phyloP scores from a whole-genome alignment of 2,888 invertebrate genomes.

The Perizoma flavofasciatum region DNA sequence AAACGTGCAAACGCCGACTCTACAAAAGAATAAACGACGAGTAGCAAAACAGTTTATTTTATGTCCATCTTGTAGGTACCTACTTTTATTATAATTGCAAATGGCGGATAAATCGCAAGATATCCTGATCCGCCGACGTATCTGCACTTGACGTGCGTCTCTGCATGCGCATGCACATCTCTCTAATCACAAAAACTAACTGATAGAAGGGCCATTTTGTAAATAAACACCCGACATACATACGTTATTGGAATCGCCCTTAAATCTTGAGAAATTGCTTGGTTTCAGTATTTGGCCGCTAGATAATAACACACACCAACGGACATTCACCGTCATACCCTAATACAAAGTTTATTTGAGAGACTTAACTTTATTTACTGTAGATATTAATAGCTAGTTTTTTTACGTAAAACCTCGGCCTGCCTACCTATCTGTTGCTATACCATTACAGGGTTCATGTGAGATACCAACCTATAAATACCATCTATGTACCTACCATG shows the following conservation, averaged over 20 bases:
- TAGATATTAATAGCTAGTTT: no score
- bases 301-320: no score
- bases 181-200: conserved; percentile 43
- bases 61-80: conserved; percentile 32
- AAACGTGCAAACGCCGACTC: background rate
- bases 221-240: background rate
- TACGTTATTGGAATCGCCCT: no score
- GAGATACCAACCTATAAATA: no score
- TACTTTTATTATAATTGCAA: conserved; percentile 69
- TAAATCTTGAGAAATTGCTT: background rate
- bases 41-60: conserved; percentile 21
- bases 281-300: no score
- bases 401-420: no score
- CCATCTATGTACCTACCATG: no score
- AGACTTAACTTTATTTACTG: no score
- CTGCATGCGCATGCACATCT: conserved; percentile 53
- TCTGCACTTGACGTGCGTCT: conserved; percentile 47
- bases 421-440: no score
- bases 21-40: background rate
- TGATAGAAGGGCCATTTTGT: conserved; percentile 8
- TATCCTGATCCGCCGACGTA: conserved; percentile 52
- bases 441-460: no score
- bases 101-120: conserved; percentile 69
- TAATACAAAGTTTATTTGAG: no score
- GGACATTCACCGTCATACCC: no score